Conservation (phyloP, 2,113 vertebrate species). For the Neogobius melanostomus region DNA sequence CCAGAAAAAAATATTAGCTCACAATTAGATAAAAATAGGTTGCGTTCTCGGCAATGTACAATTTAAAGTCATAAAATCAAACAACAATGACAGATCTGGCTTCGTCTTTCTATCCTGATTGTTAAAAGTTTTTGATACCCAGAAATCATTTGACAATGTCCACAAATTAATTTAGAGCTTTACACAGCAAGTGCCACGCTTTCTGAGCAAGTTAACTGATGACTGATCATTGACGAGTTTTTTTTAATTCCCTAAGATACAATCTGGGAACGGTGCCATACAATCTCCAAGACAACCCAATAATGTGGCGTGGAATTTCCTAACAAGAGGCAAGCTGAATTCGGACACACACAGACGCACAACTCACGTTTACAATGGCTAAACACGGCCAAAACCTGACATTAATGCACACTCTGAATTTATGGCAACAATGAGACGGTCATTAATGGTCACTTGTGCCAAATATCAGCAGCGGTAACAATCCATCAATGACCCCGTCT, state of each 20-base stretch:
- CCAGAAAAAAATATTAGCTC: constrained; percentile 19
- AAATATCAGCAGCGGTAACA: constrained; percentile 32
- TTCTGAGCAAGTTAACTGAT: constrained; percentile 56
- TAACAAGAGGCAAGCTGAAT: constrained; percentile 68
- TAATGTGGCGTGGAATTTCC: constrained; percentile 73
- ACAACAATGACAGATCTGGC: constrained; percentile 7
- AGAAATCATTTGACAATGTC: constrained; percentile 41
- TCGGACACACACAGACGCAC: constrained; percentile 38
- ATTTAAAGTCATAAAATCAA: constrained; percentile 4
- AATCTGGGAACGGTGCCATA: constrained; percentile 72
- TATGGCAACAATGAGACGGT: constrained; percentile 38
- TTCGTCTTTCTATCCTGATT: constrained; percentile 39
- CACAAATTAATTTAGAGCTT: constrained; percentile 43
- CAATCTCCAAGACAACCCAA: constrained; percentile 69
- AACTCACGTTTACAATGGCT: constrained; percentile 39
- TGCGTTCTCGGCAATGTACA: neutral
- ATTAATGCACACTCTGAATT: constrained; percentile 41
- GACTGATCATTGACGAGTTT: constrained; percentile 64
- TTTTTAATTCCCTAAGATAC: constrained; percentile 62
- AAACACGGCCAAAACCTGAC: constrained; percentile 41
- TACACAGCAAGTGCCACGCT: constrained; percentile 53
- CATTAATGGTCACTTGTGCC: constrained; percentile 35
- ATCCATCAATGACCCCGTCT: constrained; percentile 33
- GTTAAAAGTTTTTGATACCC: constrained; percentile 38
- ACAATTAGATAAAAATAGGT: constrained; percentile 25